Conservation (phyloP, 2,888 invertebrate genomes). For the Cataglyphis albicans region DNA sequence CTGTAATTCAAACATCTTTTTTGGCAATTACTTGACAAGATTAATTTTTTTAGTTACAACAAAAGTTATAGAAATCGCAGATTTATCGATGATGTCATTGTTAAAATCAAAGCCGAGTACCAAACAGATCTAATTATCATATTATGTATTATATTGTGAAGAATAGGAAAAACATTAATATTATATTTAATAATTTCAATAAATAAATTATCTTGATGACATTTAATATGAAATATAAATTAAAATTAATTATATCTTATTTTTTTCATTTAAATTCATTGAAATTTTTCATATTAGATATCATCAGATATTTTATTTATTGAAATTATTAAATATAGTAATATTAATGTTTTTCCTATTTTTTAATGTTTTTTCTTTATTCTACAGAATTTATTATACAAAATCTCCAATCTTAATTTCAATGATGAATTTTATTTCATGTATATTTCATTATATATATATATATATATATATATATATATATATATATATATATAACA, state of each 20-base stretch:
- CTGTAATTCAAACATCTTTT: conserved; percentile 63
- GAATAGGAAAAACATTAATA: neutral
- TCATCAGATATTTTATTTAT: neutral
- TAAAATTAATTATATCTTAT: neutral
- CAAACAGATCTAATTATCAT: neutral
- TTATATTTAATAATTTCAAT: neutral
- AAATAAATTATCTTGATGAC: neutral
- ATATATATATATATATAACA: too few relatives aligned
- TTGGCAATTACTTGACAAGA: conserved; percentile 69
- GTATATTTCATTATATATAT: neutral
- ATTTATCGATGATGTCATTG: conserved; percentile 65
- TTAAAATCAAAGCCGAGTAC: neutral
- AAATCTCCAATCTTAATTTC: neutral
- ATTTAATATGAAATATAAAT: too few relatives aligned
- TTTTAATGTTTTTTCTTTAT: neutral
- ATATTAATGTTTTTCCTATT: neutral
- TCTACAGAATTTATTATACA: too few relatives aligned
- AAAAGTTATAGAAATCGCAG: conserved; percentile 56
- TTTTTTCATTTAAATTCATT: neutral
- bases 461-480: neutral
- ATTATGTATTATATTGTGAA: neutral
- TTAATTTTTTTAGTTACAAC: conserved; percentile 26
- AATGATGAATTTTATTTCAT: neutral
- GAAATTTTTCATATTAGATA: neutral
- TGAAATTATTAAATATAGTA: neutral